phyloP scores from a whole-genome alignment of 2,888 invertebrate species.

The Euspilapteryx auroguttella region DNA sequence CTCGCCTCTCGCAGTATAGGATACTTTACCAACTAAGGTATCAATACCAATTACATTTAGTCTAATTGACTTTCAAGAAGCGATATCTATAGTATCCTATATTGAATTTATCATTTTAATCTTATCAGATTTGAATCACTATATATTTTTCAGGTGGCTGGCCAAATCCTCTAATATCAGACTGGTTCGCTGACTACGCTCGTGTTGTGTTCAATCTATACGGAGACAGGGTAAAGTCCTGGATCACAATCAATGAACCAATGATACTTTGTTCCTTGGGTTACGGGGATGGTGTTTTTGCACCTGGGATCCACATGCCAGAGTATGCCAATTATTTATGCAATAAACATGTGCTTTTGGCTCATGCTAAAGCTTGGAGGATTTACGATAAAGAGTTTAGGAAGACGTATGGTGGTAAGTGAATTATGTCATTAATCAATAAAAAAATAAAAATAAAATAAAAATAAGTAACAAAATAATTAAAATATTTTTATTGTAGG shows the following conservation, averaged over 20 bases:
- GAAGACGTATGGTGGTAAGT: conserved; percentile 38
- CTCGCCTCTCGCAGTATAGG: too few relatives aligned
- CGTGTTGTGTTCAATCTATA: conserved; percentile 53
- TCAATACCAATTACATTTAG: too few relatives aligned
- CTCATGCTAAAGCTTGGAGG: conserved; percentile 67
- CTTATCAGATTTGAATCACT: too few relatives aligned
- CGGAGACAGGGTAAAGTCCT: conserved; percentile 64
- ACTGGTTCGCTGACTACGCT: conserved; percentile 67
- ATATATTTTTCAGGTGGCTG: conserved; percentile 71
- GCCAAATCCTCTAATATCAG: conserved; percentile 62
- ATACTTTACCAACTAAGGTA: too few relatives aligned
- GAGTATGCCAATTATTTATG: conserved; percentile 61
- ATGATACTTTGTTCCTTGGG: conserved; percentile 27
- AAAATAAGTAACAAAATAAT: too few relatives aligned
- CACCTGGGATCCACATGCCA: conserved; percentile 21
- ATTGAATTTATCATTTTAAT: too few relatives aligned
- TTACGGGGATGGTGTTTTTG: conserved; percentile 34
- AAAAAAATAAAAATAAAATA: too few relatives aligned
- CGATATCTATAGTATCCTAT: too few relatives aligned
- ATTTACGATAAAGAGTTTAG: conserved; percentile 61
- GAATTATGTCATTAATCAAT: too few relatives aligned
- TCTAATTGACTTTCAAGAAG: too few relatives aligned
- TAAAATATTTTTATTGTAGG: too few relatives aligned
- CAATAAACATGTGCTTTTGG: conserved; percentile 65
- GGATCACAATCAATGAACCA: conserved; percentile 78